Base-by-base conservation (phyloP, 2,888 invertebrate genomes). In the Synanthedon formicaeformis region DNA sequence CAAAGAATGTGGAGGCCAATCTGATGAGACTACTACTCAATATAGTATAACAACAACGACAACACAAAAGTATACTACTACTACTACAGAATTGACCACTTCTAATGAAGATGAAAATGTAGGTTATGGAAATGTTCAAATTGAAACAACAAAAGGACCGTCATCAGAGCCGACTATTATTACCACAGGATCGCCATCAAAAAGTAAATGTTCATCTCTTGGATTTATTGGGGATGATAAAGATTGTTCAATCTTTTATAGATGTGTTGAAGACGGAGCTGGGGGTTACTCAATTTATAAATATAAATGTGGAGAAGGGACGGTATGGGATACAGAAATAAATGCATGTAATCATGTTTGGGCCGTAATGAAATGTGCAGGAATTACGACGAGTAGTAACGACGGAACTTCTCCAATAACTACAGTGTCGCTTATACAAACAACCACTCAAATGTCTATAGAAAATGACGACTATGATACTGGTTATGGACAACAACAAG, bases 241-340 rank as follows among this genome's bases (percentile, higher is more conserved):
- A n/a, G 84, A 90, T 58, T 91, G 91, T 57, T 82, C 73, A n/a
- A 90, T 89, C 61, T 91, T 91, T 69, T 90, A 90, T 57, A 82
- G 90, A 50, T 91, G 91, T 59, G 81, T 84, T 0, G 67, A 78
- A 50, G 71, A 81, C 55, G 81, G 76, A 0, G 67, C 74, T 12
- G 83, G 81, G 2, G 73, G 72, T 1, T 83, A 75, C 53, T 81
- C 67, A 34, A 84, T 74, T 56, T 84, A 88, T 53, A 81, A 88
- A 10, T 91, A 89, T 57, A 78, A 75, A 6, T 91, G 91, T 60
- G 89, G 88, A 0, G 80, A 80, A 23, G 89, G 89, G 48, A 90
- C 90, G 1, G 41, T 89, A 48, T 91, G 91, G 90, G 91, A 91
- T 73, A 71, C 84, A 54, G 75, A 69, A 52, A 71, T 89, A 53